Percentiles rank a stretch among this genome's conserved stretches.
These are phyloP conservation scores for Melinopterus prodromus DNA, from an alignment of 2,888 invertebrate species.

Conservation along the genomic window DNA sequence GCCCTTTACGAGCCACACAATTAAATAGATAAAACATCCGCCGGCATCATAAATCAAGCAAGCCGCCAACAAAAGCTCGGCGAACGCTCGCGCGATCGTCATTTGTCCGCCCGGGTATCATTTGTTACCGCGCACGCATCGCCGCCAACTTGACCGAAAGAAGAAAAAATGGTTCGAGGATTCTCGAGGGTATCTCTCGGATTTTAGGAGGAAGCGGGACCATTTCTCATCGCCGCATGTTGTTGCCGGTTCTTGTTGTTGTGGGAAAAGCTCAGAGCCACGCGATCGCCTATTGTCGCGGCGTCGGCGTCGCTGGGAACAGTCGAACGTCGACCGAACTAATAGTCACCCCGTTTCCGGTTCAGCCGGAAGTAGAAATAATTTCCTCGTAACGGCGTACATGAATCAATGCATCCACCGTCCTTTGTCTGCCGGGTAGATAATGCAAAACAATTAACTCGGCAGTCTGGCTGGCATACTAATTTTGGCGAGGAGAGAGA, in stretches of 20 bases:
- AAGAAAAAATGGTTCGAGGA: background rate
- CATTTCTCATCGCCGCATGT: background rate
- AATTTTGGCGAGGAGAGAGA: background rate
- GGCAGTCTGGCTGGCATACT: background rate
- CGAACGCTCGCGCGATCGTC: conserved; percentile 6
- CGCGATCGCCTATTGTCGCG: conserved; percentile 32
- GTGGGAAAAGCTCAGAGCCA: conserved; percentile 15
- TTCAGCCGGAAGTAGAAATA: conserved; percentile 56
- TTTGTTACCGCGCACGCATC: background rate
- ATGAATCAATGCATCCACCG: background rate
- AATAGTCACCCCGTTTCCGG: conserved; percentile 55
- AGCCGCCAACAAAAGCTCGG: conserved; percentile 14
- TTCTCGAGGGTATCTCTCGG: conserved; percentile 7
- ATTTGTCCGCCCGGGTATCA: conserved; percentile 6
- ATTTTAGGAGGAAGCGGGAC: conserved; percentile 17
- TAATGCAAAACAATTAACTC: background rate
- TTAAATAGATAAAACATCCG: conserved; percentile 59
- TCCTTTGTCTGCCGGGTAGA: background rate
- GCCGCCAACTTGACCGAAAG: background rate
- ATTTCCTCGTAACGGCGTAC: conserved; percentile 49
- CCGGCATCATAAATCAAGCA: conserved; percentile 28
- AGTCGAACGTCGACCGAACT: conserved; percentile 52
- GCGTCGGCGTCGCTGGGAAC: conserved; percentile 38
- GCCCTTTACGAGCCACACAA: conserved; percentile 52
- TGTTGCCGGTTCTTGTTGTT: conserved; percentile 7